phyloP scores from a whole-genome alignment of 2,797 vertebrate species.

The Microhierax caerulescens region DNA sequence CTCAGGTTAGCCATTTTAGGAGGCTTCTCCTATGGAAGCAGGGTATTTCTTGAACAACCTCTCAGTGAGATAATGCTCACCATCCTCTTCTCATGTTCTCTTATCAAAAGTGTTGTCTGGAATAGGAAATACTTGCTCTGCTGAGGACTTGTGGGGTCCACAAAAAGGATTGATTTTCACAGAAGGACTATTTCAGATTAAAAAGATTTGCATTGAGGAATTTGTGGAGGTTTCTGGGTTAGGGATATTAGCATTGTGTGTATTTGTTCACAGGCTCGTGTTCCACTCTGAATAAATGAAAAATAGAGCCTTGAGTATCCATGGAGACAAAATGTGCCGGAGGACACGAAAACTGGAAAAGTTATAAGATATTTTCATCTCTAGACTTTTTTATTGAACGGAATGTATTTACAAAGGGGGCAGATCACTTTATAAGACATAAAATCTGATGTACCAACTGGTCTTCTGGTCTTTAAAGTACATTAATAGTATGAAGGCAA shows the following conservation, averaged over 20 bases:
- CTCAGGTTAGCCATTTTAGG: neutral
- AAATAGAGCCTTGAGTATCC: slow-evolving; percentile 8
- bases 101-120: neutral
- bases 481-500: neutral
- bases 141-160: neutral
- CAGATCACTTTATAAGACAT: neutral
- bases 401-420: neutral
- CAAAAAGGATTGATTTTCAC: neutral
- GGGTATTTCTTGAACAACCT: neutral
- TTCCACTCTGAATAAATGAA: neutral
- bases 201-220: neutral
- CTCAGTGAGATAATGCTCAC: neutral
- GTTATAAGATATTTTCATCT: neutral
- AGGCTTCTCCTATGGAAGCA: neutral
- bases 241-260: neutral
- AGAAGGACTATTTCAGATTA: neutral
- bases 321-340: slow-evolving; percentile 6
- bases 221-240: neutral
- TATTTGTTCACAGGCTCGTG: neutral
- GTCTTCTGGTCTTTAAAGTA: neutral
- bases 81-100: neutral
- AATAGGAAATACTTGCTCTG: neutral
- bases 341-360: neutral
- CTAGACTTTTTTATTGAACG: neutral
- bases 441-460: neutral